Evolutionary conservation across 2,113 vertebrate genomes (phyloP).

Genomic region (Brevimyrus niger): DNA sequence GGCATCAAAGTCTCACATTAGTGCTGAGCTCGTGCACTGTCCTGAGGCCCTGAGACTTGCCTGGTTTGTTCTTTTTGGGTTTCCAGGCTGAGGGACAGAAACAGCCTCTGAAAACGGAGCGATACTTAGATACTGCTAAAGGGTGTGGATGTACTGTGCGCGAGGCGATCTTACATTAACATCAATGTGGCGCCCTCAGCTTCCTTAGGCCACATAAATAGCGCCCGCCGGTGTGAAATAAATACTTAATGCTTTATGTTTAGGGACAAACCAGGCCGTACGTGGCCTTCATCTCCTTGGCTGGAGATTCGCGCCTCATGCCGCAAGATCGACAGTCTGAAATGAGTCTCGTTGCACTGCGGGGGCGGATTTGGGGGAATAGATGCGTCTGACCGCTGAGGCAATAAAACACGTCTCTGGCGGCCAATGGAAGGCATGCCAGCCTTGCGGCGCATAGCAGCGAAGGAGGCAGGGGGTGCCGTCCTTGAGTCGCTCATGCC

Average conservation of each 20-base stretch:
- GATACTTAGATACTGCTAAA: neutral
- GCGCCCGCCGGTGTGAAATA: neutral
- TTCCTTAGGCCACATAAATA: neutral
- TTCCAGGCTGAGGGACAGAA: neutral
- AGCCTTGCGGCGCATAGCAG: neutral
- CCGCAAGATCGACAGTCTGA: neutral
- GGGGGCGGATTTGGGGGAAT: neutral
- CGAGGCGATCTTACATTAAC: neutral
- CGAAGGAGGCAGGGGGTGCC: neutral
- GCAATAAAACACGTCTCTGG: neutral
- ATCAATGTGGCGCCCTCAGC: neutral
- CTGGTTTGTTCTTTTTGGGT: neutral
- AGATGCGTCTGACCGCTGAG: neutral
- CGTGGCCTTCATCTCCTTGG: neutral
- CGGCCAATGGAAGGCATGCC: neutral
- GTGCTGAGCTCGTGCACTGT: neutral
- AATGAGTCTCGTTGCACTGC: neutral
- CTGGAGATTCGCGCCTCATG: neutral
- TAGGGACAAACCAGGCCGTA: neutral
- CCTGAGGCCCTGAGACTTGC: neutral
- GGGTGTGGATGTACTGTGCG: neutral
- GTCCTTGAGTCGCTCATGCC: neutral
- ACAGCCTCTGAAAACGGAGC: neutral
- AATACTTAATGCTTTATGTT: neutral
- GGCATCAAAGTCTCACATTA: slow-evolving; percentile 10